phyloP scores from a whole-genome alignment of 2,888 invertebrate species.

The Napeogenes sylphis region DNA sequence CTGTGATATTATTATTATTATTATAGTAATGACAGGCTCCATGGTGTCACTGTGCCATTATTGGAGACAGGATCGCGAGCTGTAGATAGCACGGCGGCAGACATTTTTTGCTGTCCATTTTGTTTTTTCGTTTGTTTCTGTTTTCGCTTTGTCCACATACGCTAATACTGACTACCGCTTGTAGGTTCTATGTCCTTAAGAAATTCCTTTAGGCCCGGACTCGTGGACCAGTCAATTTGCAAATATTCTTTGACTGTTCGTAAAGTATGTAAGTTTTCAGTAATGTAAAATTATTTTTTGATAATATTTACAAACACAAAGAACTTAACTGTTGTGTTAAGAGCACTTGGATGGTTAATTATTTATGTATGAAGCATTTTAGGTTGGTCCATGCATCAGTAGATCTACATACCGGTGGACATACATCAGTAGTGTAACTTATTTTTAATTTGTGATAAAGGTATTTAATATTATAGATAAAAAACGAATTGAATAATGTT shows the following conservation, averaged over 20 bases:
- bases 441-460: too few relatives aligned
- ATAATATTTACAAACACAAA: too few relatives aligned
- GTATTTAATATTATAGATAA: too few relatives aligned
- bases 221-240: slow-evolving; percentile 25
- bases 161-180: slow-evolving; percentile 52
- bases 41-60: slow-evolving; percentile 44
- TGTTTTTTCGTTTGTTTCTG: slow-evolving; percentile 42
- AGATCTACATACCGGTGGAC: too few relatives aligned
- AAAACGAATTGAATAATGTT: too few relatives aligned
- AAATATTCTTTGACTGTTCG: slow-evolving; percentile 11
- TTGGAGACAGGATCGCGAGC: slow-evolving; percentile 68
- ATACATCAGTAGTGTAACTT: too few relatives aligned
- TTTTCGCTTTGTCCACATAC: slow-evolving; percentile 58
- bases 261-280: neutral
- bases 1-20: too few relatives aligned
- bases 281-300: too few relatives aligned
- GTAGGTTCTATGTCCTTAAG: slow-evolving; percentile 27
- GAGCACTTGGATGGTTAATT: too few relatives aligned
- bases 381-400: too few relatives aligned
- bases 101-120: slow-evolving; percentile 60
- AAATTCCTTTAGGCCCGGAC: slow-evolving; percentile 19
- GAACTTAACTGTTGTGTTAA: too few relatives aligned
- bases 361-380: too few relatives aligned
- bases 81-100: slow-evolving; percentile 68
- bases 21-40: slow-evolving; percentile 36